Conservation (phyloP, 2,888 invertebrate genomes). For the Polyommatus iphigenia region DNA sequence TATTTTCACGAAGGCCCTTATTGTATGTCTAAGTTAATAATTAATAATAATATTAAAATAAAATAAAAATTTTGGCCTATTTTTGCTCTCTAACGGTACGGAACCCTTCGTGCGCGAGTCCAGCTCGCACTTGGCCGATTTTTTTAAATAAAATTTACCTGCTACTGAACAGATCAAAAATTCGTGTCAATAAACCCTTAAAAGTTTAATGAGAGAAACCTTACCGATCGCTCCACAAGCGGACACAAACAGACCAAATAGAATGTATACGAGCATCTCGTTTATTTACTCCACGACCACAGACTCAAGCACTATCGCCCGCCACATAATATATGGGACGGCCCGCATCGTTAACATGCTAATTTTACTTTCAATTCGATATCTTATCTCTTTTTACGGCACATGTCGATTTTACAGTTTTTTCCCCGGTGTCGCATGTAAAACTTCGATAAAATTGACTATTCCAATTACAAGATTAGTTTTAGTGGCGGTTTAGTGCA, state of each 20-base stretch:
- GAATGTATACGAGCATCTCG: not conserved
- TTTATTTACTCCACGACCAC: not conserved
- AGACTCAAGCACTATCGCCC: slow-evolving; percentile 12
- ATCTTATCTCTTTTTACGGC: slow-evolving; percentile 36
- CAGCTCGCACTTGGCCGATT: no score
- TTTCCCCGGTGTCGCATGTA: not conserved
- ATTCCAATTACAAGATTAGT: not conserved
- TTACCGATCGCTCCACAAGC: not conserved
- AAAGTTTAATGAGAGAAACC: not conserved
- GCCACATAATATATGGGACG: slow-evolving; percentile 40
- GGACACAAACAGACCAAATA: not conserved
- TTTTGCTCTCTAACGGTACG: no score
- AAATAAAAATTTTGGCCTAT: no score
- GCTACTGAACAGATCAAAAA: not conserved
- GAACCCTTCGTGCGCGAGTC: no score
- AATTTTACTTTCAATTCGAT: slow-evolving; percentile 38
- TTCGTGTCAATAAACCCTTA: not conserved
- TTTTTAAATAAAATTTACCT: no score
- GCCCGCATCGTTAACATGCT: slow-evolving; percentile 42
- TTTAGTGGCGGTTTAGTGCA: not conserved
- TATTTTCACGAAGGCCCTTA: no score
- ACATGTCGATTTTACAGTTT: slow-evolving; percentile 3
- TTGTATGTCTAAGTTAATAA: no score
- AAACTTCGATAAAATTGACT: not conserved
- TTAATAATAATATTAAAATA: no score